These are phyloP conservation scores for Cynopterus sphinx DNA, from an alignment of 2,797 vertebrate genomes.

Conservation along the genomic window DNA sequence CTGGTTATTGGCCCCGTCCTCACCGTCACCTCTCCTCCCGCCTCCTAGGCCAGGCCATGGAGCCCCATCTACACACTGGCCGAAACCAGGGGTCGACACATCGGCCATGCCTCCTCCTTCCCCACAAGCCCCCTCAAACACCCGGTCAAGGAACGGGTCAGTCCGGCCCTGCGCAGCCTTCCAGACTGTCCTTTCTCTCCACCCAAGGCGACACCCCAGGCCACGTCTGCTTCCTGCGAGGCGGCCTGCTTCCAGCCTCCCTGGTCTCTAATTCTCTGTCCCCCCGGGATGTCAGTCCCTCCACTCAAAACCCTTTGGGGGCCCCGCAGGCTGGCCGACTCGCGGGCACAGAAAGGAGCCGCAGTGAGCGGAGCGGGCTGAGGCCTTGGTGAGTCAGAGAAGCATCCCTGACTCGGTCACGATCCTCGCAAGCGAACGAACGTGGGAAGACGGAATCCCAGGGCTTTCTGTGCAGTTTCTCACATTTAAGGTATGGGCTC, in stretches of 20 bases:
- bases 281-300: neutral
- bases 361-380: accelerated
- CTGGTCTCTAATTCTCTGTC: neutral
- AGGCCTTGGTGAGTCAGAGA: neutral
- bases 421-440: neutral
- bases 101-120: neutral
- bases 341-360: neutral
- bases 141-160: neutral
- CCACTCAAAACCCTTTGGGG: neutral
- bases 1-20: neutral
- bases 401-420: neutral
- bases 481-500: neutral
- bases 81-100: neutral
- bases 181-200: neutral
- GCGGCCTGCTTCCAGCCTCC: neutral
- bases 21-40: neutral
- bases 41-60: neutral
- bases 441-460: neutral
- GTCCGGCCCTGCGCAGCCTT: neutral
- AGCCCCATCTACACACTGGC: neutral
- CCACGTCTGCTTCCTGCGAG: neutral
- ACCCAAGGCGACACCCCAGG: neutral
- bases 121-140: neutral
- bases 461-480: neutral
- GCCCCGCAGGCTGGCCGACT: neutral